These are phyloP conservation scores for Sitodiplosis mosellana DNA, from an alignment of 1,140 invertebrate genomes.

Conservation along the genomic window DNA sequence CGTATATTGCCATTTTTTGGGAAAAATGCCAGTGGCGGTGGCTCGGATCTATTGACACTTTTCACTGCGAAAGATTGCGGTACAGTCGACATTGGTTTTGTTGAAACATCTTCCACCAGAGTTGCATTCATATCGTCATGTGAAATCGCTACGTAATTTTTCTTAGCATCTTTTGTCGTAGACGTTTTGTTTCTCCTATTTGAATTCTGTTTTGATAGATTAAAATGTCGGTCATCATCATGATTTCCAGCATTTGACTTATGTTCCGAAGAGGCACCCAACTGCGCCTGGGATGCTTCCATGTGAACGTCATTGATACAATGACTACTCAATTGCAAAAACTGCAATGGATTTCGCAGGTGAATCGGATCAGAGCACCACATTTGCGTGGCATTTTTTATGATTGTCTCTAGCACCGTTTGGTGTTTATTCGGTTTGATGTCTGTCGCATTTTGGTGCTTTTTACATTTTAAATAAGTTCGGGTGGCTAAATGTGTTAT, in stretches of 20 bases:
- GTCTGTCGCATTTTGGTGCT: background rate
- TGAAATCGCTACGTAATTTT: background rate
- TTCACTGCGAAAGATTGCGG: background rate
- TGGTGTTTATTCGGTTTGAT: constrained; percentile 2
- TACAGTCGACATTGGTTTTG: background rate
- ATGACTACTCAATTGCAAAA: constrained; percentile 4
- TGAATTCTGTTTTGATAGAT: background rate
- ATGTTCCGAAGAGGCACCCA: background rate
- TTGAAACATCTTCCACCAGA: background rate
- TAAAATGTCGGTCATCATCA: background rate
- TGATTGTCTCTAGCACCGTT: constrained; percentile 1
- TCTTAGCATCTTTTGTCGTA: background rate
- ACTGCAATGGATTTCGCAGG: constrained; percentile 4
- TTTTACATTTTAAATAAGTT: constrained; percentile 1
- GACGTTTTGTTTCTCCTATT: background rate
- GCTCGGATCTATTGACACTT: background rate
- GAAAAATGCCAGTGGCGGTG: constrained; percentile 5
- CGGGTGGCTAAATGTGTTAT: constrained; percentile 1
- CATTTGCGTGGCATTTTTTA: constrained; percentile 3
- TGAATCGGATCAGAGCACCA: constrained; percentile 6
- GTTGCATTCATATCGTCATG: background rate
- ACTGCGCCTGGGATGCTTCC: background rate
- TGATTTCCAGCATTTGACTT: background rate
- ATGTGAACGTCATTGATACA: constrained; percentile 4
- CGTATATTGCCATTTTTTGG: background rate